These are phyloP conservation scores for Meiosimyza decipiens DNA, from an alignment of 2,888 invertebrate species.

Conservation along the genomic window DNA sequence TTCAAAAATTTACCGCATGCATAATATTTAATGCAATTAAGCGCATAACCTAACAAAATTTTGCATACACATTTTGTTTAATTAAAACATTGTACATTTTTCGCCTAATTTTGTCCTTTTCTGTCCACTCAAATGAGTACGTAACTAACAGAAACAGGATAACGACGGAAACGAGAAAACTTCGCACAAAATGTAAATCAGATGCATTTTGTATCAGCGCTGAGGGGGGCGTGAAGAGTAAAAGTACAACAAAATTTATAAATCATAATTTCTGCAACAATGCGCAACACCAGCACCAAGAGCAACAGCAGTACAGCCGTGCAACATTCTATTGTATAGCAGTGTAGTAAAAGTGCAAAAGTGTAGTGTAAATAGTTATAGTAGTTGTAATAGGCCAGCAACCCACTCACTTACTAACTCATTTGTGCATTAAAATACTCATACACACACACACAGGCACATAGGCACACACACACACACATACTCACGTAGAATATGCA, in stretches of 20 bases:
- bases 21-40: no score
- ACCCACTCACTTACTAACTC: slow-evolving; percentile 7
- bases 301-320: not conserved
- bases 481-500: slow-evolving; percentile 3
- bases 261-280: slow-evolving; percentile 19
- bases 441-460: slow-evolving; percentile 24
- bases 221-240: not conserved
- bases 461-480: slow-evolving; percentile 19
- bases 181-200: slow-evolving; percentile 31
- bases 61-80: not conserved
- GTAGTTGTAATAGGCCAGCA: slow-evolving; percentile 37
- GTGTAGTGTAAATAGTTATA: slow-evolving; percentile 11
- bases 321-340: not conserved
- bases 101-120: not conserved
- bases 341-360: slow-evolving; percentile 1
- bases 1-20: no score
- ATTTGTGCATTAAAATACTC: slow-evolving; percentile 7
- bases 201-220: slow-evolving; percentile 11
- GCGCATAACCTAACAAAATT: no score
- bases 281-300: not conserved
- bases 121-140: not conserved
- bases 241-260: slow-evolving; percentile 5
- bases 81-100: slow-evolving; percentile 11
- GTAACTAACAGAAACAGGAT: not conserved
- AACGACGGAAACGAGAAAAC: not conserved